These are phyloP conservation scores for Mugil cephalus DNA, from an alignment of 2,113 vertebrate genomes.

Conservation along the genomic window DNA sequence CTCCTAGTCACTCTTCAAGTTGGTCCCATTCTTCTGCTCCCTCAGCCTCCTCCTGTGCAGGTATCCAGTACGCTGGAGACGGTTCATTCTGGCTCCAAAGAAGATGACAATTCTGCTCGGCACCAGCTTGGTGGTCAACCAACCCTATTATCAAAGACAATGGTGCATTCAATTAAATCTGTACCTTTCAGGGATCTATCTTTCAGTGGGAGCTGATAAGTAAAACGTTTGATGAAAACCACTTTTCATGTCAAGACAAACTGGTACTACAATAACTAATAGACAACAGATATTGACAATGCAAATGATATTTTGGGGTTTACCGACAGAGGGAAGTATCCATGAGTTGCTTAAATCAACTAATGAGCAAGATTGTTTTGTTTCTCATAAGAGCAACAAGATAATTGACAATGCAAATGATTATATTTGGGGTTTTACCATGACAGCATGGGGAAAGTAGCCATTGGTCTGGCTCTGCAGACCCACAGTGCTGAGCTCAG, in stretches of 20 bases:
- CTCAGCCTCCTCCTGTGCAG: constrained; percentile 87
- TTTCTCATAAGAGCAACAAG: too few species aligned
- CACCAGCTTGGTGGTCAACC: constrained; percentile 81
- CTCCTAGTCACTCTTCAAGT: constrained; percentile 77
- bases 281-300: too few species aligned
- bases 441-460: constrained; percentile 89
- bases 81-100: constrained; percentile 74
- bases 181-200: background rate
- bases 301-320: too few species aligned
- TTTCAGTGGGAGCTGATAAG: background rate
- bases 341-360: too few species aligned
- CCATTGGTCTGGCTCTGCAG: constrained; percentile 89
- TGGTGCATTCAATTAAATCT: background rate
- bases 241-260: too few species aligned
- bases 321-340: too few species aligned
- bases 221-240: too few species aligned
- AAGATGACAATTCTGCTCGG: constrained; percentile 80
- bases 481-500: constrained; percentile 90
- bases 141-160: constrained; percentile 77
- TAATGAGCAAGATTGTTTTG: too few species aligned
- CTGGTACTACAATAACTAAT: too few species aligned
- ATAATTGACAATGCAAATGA: too few species aligned
- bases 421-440: constrained; percentile 81
- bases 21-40: constrained; percentile 69
- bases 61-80: constrained; percentile 82